Evolutionary conservation across 2,888 invertebrate species (phyloP).

Genomic region (Morinoia aosen): DNA sequence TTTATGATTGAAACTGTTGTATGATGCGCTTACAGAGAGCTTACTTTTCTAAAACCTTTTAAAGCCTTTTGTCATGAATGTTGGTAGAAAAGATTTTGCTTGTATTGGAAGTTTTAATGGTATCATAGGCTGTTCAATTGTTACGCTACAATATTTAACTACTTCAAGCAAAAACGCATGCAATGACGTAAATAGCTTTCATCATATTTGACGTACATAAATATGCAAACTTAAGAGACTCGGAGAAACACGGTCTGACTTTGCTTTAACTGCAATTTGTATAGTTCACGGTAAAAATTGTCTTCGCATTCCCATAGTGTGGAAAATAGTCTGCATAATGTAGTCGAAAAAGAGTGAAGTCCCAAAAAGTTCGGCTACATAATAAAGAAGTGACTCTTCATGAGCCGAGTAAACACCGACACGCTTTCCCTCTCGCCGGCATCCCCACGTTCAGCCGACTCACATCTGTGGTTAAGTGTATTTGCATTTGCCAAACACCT

Average conservation of each 20-base stretch:
- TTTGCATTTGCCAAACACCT: constrained; percentile 53
- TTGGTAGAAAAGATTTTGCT: no score
- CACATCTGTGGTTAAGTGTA: constrained; percentile 40
- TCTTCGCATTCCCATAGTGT: background rate
- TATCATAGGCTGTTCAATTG: no score
- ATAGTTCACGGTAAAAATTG: background rate
- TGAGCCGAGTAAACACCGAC: background rate
- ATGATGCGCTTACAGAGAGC: no score
- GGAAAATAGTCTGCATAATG: background rate
- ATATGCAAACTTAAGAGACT: background rate
- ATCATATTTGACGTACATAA: no score
- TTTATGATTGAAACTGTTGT: no score
- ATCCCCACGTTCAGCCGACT: background rate
- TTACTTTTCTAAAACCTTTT: no score
- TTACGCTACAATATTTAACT: no score
- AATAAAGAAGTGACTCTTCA: background rate
- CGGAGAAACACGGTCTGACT: background rate
- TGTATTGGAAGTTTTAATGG: no score
- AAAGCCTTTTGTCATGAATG: no score
- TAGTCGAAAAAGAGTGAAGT: background rate
- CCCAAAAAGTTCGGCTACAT: background rate
- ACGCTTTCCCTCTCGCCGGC: background rate
- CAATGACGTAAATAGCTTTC: no score
- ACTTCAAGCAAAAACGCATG: no score
- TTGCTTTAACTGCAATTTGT: background rate